Evolutionary conservation across 2,888 invertebrate species (phyloP), one percentile per base, ranked within the genome.

Genomic region (Coleophora flavipennella): DNA sequence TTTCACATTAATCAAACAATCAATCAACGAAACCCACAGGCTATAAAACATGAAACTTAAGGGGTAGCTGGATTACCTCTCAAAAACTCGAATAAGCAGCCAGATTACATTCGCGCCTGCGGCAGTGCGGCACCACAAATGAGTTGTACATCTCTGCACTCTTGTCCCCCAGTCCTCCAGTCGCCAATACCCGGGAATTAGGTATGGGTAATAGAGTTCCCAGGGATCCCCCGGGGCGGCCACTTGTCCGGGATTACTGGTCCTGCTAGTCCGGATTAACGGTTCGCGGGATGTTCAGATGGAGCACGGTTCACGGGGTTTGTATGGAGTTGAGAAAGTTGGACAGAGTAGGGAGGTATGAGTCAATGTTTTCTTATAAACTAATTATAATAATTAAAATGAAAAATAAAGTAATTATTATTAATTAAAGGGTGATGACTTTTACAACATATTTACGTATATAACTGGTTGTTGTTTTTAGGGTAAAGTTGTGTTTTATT

Each of bases 171-270:
- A 12, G n/a, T n/a, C n/a, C 32, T 20, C 20, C n/a, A 66, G 58
- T 59, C 61, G 48, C 56, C 59, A 47, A 56, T 61, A 64, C 59
- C 53, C 62, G 63, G 59, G 69, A 59, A 59, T 62, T 64, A 61
- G 48, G 56, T 53, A 51, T 58, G 48, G 57, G 63, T 67, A 75
- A 74, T 74, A 71, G 68, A 66, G 72, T 77, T 78, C 77, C 73
- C 78, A 67, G 64, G 57, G 54, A 50, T 67, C 75, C 75, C 77
- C 61, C 49, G 69, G 62, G 74, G 72, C 70, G 69, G 50, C 63
- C 72, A 77, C 81, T 80, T 77, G 77, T 63, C 59, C 64, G 48
- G 75, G 80, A 77, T 81, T 80, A 73, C 44, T 43, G 42, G 36
- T 48, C 53, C 44, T 67, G 62, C 43, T 35, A 57, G 62, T 53